Percentiles rank a stretch among this genome's conserved stretches.
Conservation (phyloP, 1,140 invertebrate genomes). For the Pinna nobilis region DNA sequence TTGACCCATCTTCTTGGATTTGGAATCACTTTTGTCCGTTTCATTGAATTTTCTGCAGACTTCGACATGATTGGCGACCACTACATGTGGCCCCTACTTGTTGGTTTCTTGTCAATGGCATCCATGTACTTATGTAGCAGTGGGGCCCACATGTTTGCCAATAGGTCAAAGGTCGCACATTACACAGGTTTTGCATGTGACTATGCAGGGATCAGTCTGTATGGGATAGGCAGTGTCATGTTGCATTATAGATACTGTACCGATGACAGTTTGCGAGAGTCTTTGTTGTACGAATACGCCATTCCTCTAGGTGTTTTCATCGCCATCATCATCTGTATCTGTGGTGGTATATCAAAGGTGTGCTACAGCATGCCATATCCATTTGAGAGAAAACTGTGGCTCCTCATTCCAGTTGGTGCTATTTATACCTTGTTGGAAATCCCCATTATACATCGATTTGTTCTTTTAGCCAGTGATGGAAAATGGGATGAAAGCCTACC, state of each 20-base stretch:
- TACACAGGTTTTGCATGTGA: conserved; percentile 55
- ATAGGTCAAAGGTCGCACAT: conserved; percentile 51
- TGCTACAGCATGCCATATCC: conserved; percentile 1
- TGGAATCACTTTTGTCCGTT: conserved; percentile 18
- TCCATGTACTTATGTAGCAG: conserved; percentile 38
- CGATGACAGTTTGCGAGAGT: background rate
- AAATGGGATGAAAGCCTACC: conserved; percentile 8
- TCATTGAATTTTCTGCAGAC: background rate
- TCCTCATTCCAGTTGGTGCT: background rate
- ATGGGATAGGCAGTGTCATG: conserved; percentile 4
- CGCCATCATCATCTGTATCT: conserved; percentile 19
- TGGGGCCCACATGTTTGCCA: conserved; percentile 56
- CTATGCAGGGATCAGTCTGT: conserved; percentile 42
- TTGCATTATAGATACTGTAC: conserved; percentile 6
- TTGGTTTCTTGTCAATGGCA: background rate
- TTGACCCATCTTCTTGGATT: conserved; percentile 65
- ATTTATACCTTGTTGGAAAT: conserved; percentile 2
- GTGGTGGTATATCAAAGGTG: conserved; percentile 5
- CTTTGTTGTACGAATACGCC: conserved; percentile 6
- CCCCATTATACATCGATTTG: conserved; percentile 14
- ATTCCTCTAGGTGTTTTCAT: background rate
- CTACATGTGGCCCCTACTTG: conserved; percentile 9
- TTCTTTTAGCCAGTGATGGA: conserved; percentile 8
- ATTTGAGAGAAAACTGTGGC: background rate
- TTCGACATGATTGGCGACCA: background rate